These are phyloP conservation scores for Anguilla megastoma DNA, from an alignment of 2,797 vertebrate species.

Conservation along the genomic window DNA sequence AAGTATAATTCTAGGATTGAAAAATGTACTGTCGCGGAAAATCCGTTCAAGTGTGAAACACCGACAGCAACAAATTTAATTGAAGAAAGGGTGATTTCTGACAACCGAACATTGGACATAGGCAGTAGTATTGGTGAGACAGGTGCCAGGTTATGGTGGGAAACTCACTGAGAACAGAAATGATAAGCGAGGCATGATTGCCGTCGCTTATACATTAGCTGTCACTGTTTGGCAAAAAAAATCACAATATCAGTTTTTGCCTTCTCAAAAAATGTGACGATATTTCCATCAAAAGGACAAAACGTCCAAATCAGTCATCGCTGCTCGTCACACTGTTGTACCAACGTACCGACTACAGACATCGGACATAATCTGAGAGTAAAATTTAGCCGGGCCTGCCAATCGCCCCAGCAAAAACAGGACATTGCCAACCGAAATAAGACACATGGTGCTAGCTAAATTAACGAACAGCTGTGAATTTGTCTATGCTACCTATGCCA, in stretches of 20 bases:
- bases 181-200: too few relatives aligned
- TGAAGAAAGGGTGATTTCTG: too few relatives aligned
- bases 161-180: too few relatives aligned
- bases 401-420: not conserved
- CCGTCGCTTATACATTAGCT: not conserved
- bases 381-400: not conserved
- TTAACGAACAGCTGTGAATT: not conserved
- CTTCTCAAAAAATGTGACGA: not conserved
- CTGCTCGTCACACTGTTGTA: not conserved
- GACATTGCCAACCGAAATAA: not conserved
- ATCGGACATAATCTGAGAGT: not conserved
- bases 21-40: too few relatives aligned
- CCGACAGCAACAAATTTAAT: too few relatives aligned
- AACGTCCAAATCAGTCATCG: not conserved
- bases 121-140: too few relatives aligned
- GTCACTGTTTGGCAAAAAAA: not conserved
- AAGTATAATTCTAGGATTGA: too few relatives aligned
- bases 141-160: too few relatives aligned
- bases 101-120: too few relatives aligned
- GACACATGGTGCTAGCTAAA: not conserved
- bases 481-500: not conserved
- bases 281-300: not conserved
- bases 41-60: too few relatives aligned
- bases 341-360: not conserved
- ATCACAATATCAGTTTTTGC: constrained; percentile 48